Evolutionary conservation across 2,888 invertebrate species (phyloP).

Genomic region (Lasioglossum lativentre): DNA sequence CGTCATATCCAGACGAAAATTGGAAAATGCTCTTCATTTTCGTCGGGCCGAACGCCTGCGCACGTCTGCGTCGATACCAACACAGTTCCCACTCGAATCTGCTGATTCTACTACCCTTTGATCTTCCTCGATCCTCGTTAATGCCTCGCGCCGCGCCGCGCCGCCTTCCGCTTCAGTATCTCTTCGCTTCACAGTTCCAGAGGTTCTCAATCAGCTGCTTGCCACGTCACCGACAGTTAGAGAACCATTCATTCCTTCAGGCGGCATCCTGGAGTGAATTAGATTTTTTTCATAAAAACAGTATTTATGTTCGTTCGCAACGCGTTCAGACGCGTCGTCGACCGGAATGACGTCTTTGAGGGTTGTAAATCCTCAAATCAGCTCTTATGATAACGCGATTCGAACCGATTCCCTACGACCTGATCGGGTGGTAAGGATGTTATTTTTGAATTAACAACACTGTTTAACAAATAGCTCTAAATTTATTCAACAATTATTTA

Average conservation of each 20-base stretch:
- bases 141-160: slow-evolving; percentile 23
- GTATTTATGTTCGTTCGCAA: too few relatives aligned
- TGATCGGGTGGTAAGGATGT: too few relatives aligned
- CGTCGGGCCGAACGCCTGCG: slow-evolving; percentile 57
- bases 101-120: slow-evolving; percentile 60
- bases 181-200: neutral
- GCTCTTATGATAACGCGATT: too few relatives aligned
- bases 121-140: slow-evolving; percentile 53
- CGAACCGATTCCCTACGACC: too few relatives aligned
- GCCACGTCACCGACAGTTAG: neutral
- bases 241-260: neutral
- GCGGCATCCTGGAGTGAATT: too few relatives aligned
- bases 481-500: too few relatives aligned
- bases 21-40: slow-evolving; percentile 78
- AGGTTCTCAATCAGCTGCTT: slow-evolving; percentile 9
- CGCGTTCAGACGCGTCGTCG: too few relatives aligned
- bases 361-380: too few relatives aligned
- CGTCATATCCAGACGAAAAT: slow-evolving; percentile 80
- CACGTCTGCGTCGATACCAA: slow-evolving; percentile 18
- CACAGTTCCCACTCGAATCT: slow-evolving; percentile 44
- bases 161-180: neutral
- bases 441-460: too few relatives aligned
- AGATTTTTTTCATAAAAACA: too few relatives aligned
- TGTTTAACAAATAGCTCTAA: too few relatives aligned
- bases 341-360: too few relatives aligned